phyloP scores from a whole-genome alignment of 2,113 vertebrate species.

The Diadophis punctatus region DNA sequence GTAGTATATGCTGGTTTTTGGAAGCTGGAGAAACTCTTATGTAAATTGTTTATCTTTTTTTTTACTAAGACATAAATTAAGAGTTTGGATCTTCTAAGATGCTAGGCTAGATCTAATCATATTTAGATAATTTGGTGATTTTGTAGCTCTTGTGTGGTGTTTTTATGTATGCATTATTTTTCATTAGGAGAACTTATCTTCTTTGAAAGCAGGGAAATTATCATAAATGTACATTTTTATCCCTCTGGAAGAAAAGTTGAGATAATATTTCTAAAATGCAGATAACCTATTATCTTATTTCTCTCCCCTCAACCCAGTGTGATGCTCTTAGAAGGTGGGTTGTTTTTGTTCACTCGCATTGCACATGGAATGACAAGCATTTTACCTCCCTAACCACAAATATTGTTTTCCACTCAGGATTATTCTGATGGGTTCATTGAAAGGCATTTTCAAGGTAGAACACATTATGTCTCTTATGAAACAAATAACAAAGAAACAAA shows the following conservation, averaged over 20 bases:
- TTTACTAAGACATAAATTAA: neutral
- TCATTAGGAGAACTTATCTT: neutral
- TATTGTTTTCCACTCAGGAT: neutral
- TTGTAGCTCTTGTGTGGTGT: neutral
- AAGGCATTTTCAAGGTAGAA: constrained; percentile 12
- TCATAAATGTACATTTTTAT: neutral
- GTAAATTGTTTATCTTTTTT: neutral
- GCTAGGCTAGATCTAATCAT: neutral
- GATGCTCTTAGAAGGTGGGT: neutral
- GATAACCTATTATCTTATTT: neutral
- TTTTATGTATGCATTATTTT: neutral
- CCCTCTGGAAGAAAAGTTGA: constrained; percentile 10
- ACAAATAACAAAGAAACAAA: neutral
- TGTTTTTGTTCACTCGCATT: neutral
- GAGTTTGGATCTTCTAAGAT: neutral
- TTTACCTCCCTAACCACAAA: neutral
- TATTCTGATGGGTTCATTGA: neutral
- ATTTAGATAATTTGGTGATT: neutral
- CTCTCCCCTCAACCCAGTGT: neutral
- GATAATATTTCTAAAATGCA: neutral
- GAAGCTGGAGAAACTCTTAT: neutral
- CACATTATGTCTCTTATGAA: neutral
- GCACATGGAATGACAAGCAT: neutral
- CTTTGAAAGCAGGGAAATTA: neutral
- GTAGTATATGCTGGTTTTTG: neutral